Evolutionary conservation across 2,888 invertebrate species (phyloP), one percentile per base, ranked within the genome.

Genomic region (Troides oblongomaculatus): DNA sequence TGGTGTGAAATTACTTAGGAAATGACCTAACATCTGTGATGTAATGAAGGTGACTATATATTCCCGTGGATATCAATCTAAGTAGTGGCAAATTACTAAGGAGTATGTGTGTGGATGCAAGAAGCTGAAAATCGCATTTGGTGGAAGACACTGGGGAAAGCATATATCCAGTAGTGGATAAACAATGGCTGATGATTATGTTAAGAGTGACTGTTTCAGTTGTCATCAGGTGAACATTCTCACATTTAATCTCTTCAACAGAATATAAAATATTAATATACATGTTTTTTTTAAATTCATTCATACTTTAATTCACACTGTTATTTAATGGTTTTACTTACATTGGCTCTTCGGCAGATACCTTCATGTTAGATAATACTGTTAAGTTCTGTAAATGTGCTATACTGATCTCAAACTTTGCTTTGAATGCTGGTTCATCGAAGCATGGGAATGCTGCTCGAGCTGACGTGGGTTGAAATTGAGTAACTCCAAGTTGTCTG

Each of bases 361-460:
- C 78, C n/a, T 95, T 96, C 95, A 95, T 96, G 77, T 96, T 96
- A 30, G 96, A 95, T 25, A 96, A 84, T 1, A 94, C 95, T 43
- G 93, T 93, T 85, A 95, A 90, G 77, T 94, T 94, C 59, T 93
- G 85, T 23, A 93, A 93, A 77, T 95, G 94, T 3, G 95, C 94
- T 30, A 96, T 93, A 66, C 95, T 95, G 78, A 97, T 94, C 79
- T 95, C 94, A 83, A 97, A 97, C 73, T 93, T 93, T 18, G 97
- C 95, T 87, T 96, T 96, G 80, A 96, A 94, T 17, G 94, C 94
- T 0, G 96, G 95, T 78, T 97, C 96, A 79, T 97, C 96, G 81
- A 97, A 96, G 80, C 96, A 96, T 0, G 96, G 96, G 82, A 96
- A 96, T 1, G 95, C 95, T 10, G 92, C 86, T 56, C 95, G 86